Evolutionary conservation across 2,113 vertebrate species (phyloP).

Genomic region (Chaetodon auriga): DNA sequence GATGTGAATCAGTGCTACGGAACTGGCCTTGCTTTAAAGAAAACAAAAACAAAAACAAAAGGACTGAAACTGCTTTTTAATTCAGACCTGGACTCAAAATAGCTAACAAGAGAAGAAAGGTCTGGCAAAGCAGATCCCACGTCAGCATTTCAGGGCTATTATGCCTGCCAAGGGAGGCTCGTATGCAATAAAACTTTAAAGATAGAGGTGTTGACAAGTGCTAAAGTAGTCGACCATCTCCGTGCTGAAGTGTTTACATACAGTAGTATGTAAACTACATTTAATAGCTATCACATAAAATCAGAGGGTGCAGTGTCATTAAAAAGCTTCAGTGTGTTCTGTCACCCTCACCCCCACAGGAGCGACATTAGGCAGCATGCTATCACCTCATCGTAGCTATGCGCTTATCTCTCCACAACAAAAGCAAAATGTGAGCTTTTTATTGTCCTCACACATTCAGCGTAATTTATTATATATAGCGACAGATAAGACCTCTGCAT

Average conservation of each 20-base stretch:
- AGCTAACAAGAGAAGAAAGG: conserved; percentile 40
- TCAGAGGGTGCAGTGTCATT: conserved; percentile 8
- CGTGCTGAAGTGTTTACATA: conserved; percentile 55
- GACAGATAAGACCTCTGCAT: conserved; percentile 30
- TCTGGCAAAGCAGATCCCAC: conserved; percentile 52
- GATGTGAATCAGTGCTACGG: background rate
- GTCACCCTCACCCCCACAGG: conserved; percentile 22
- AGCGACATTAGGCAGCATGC: conserved; percentile 21
- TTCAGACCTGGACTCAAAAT: conserved; percentile 41
- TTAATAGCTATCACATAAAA: conserved; percentile 49
- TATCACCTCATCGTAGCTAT: conserved; percentile 34
- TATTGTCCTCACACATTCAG: conserved; percentile 15
- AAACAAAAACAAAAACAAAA: background rate
- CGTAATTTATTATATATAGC: conserved; percentile 21
- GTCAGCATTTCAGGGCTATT: conserved; percentile 56
- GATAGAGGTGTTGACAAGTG: conserved; percentile 54
- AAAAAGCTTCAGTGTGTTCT: conserved; percentile 17
- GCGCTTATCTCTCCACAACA: conserved; percentile 40
- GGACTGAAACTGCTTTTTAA: conserved; percentile 25
- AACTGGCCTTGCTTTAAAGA: conserved; percentile 9
- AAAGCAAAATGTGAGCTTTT: conserved; percentile 33
- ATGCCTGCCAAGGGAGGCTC: conserved; percentile 56
- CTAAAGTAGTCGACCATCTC: conserved; percentile 39
- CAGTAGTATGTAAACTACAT: conserved; percentile 54
- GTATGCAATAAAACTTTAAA: conserved; percentile 59